phyloP scores from a whole-genome alignment of 2,888 invertebrate species.

The Rotaria sp. region DNA sequence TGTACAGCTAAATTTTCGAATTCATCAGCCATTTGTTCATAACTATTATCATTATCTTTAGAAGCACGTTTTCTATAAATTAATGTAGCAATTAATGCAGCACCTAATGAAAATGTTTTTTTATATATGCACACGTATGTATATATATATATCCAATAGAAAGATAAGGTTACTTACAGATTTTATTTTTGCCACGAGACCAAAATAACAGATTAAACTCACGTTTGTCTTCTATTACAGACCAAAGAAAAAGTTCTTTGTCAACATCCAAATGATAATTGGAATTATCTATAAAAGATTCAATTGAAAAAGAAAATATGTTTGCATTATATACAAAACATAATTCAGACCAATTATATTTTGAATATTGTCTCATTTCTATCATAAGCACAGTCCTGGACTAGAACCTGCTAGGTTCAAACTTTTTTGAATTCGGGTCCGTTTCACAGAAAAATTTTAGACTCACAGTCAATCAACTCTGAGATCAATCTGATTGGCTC shows the following conservation, averaged over 20 bases:
- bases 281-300: too few relatives aligned
- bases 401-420: too few relatives aligned
- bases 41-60: conserved; percentile 44
- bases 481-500: too few relatives aligned
- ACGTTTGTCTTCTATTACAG: conserved; percentile 48
- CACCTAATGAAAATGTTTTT: not conserved
- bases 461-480: too few relatives aligned
- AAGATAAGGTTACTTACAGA: not conserved
- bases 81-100: not conserved
- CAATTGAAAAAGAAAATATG: not conserved
- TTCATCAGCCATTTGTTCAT: conserved; percentile 43
- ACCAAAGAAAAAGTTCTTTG: conserved; percentile 51
- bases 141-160: not conserved
- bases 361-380: too few relatives aligned
- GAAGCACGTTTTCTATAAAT: not conserved
- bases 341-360: too few relatives aligned
- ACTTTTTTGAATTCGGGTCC: too few relatives aligned
- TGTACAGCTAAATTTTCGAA: conserved; percentile 49
- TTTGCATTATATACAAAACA: too few relatives aligned
- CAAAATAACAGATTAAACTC: conserved; percentile 52
- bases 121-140: not conserved
- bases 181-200: conserved; percentile 46
- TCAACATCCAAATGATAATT: not conserved
- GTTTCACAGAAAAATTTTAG: too few relatives aligned
- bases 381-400: too few relatives aligned